Base-by-base conservation (phyloP, 2,888 invertebrate species). In the Heptascelio sp. region DNA sequence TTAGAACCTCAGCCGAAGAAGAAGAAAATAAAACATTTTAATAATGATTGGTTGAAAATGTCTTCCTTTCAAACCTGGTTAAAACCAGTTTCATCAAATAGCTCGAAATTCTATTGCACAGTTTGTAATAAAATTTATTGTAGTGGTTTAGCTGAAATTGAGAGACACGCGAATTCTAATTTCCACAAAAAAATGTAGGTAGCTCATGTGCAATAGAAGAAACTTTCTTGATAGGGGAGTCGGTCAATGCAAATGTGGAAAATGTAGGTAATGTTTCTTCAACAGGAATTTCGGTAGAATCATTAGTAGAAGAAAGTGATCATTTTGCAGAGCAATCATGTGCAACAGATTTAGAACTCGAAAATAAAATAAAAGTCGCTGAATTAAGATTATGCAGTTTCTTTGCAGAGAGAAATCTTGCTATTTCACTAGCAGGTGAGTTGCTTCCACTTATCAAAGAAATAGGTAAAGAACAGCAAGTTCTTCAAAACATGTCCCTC, bases 351-450 rank as follows among this genome's bases (percentile, higher is more conserved):
- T 13, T 13, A 13, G 37, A 37, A 37, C 13, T 37, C 2, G 13
- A 9, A 11, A 13, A 37, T 8, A 8, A 13, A 11, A 13, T 37
- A 11, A 37, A 37, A 37, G 37, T 11, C 3, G 37, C 37, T 9
- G 37, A 65, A 21, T 15, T 65, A 9, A 30, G 30, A 13, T 46
- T 49, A 15, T 13, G 62, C 25, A 57, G 34, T 23, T 75, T 75
- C 17, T 46, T 65, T 13, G 65, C 75, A 17, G 75, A 75, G 65
- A 3, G 21, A 0, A 65, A 65, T 49, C 13, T 75, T 3, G 43
- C 34, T n/a, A n/a, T 75, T 9, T 11, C 13, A 5, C 21, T 49
- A 34, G 75, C 26, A 17, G 30, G 21, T 13, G 43, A 62, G 1
- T 13, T 75, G 15, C 30, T 75, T 46, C 19, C 26, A 0, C 46